Conservation (phyloP, 1,140 invertebrate species). For the Pogonognathellus flavescens region DNA sequence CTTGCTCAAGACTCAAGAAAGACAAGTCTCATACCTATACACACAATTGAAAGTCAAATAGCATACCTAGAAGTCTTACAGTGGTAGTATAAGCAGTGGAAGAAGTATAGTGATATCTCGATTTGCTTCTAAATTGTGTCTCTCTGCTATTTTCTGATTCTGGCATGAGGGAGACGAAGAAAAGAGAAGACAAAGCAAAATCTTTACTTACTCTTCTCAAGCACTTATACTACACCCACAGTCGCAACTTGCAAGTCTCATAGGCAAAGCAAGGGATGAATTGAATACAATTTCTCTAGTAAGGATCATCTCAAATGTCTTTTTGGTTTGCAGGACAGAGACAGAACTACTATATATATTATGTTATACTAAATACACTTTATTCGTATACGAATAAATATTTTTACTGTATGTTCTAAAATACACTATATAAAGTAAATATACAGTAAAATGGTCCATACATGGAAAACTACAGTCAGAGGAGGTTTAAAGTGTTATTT, state of each 20-base stretch:
- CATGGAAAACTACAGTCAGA: no score
- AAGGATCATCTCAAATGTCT: constrained; percentile 1
- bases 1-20: not conserved
- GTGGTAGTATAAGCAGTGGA: no score
- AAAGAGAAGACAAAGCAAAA: constrained; percentile 15
- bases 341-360: no score
- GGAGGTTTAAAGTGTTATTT: no score
- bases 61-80: not conserved
- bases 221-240: not conserved
- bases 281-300: no score
- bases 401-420: no score
- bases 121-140: constrained; percentile 15
- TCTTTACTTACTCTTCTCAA: not conserved
- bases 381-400: no score
- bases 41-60: constrained; percentile 47
- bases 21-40: no score
- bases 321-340: not conserved
- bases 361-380: no score
- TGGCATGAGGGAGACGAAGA: not conserved
- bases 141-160: not conserved
- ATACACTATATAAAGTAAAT: no score
- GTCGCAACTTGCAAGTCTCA: not conserved
- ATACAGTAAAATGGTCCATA: no score
- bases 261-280: not conserved
- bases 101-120: not conserved